Evolutionary conservation across 2,113 vertebrate species (phyloP).

Genomic region (Phyllostomus hastatus): DNA sequence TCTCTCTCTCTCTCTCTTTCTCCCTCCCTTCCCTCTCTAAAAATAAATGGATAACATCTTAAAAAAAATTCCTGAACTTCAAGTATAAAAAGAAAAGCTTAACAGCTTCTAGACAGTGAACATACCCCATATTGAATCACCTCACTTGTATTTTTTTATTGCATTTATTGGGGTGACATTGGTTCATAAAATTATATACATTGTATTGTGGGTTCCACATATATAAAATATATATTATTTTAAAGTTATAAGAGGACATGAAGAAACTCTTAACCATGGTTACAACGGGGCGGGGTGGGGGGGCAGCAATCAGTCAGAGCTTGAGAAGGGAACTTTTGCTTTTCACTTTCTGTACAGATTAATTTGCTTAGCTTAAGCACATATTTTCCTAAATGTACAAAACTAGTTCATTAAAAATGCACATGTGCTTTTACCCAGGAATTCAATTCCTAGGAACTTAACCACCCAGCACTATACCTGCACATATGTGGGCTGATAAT

Average conservation of each 20-base stretch:
- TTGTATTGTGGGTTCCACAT: neutral
- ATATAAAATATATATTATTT: neutral
- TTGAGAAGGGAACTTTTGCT: neutral
- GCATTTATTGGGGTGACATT: too few relatives aligned
- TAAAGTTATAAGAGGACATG: neutral
- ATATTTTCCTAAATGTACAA: neutral
- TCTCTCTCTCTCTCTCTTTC: too few relatives aligned
- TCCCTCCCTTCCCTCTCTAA: too few relatives aligned
- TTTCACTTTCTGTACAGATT: neutral
- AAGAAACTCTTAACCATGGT: neutral
- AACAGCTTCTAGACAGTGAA: neutral
- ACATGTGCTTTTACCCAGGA: neutral
- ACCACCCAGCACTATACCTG: neutral
- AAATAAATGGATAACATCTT: too few relatives aligned
- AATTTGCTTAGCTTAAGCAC: neutral
- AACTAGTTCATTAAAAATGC: neutral
- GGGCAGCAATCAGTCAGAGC: neutral
- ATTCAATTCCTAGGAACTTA: constrained; percentile 32
- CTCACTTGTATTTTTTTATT: neutral
- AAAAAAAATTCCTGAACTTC: neutral
- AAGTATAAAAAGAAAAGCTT: neutral
- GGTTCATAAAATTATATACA: neutral
- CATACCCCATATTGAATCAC: neutral
- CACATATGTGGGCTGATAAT: neutral
- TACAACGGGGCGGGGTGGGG: fast-evolving